Conservation (phyloP, 2,797 vertebrate species). For the Nothura maculosa region DNA sequence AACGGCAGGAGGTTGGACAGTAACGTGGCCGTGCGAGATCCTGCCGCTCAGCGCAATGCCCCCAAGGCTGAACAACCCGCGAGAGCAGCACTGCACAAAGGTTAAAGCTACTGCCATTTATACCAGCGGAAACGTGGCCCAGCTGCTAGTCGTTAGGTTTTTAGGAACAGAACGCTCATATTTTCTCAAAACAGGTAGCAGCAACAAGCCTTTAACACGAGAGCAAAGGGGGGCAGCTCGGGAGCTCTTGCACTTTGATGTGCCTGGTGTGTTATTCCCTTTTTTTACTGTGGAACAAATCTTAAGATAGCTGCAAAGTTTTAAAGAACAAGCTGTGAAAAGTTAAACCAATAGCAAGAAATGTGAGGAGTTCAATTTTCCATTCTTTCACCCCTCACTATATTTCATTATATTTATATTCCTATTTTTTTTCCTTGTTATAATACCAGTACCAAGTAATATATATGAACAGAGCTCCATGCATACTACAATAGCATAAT, state of each 20-base stretch:
- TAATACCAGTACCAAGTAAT: neutral
- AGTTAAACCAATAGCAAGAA: conserved; percentile 46
- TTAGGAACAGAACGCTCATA: conserved; percentile 59
- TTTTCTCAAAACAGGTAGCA: conserved; percentile 76
- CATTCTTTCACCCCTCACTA: conserved; percentile 12
- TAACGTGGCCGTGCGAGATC: conserved; percentile 49
- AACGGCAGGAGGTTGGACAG: conserved; percentile 55
- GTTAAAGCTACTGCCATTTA: conserved; percentile 67
- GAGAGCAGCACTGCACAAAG: conserved; percentile 60
- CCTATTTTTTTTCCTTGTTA: neutral
- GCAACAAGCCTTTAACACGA: conserved; percentile 81
- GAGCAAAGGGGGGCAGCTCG: conserved; percentile 76
- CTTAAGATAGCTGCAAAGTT: conserved; percentile 64
- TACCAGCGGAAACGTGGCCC: conserved; percentile 50
- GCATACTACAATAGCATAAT: rapidly evolving
- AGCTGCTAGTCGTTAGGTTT: conserved; percentile 75
- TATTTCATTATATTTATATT: neutral
- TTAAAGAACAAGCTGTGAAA: conserved; percentile 68
- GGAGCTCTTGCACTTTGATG: conserved; percentile 68
- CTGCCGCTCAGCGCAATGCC: conserved; percentile 59
- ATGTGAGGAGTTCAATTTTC: neutral
- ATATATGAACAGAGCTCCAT: neutral
- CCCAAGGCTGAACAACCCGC: conserved; percentile 67
- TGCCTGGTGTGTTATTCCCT: conserved; percentile 69
- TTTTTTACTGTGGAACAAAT: conserved; percentile 65